Conservation (phyloP, 1,140 invertebrate species). For the Procambarus clarkii region DNA sequence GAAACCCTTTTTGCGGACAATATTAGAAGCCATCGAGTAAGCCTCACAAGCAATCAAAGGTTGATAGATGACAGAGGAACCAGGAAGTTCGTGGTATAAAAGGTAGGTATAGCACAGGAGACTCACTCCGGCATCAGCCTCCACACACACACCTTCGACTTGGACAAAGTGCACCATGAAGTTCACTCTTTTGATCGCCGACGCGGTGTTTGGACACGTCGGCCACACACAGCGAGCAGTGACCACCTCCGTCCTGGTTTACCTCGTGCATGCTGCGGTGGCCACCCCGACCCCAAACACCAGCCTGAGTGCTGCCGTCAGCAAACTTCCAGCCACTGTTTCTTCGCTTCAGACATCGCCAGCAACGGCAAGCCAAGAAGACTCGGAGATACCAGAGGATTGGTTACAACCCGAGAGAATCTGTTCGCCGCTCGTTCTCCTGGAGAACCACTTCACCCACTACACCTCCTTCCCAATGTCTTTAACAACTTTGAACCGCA, state of each 20-base stretch:
- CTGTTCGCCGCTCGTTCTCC: conserved; percentile 6
- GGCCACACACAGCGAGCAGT: background rate
- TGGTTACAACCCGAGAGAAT: conserved; percentile 34
- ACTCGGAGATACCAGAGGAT: background rate
- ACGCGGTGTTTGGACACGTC: background rate
- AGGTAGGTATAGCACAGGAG: background rate
- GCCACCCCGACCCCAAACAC: background rate
- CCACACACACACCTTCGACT: background rate
- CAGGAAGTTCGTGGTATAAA: background rate
- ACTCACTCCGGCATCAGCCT: background rate
- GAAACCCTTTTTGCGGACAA: too few relatives aligned
- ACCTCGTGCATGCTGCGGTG: background rate
- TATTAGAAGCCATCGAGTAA: too few relatives aligned
- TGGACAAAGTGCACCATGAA: background rate
- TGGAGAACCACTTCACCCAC: conserved; percentile 39
- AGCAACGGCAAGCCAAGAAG: background rate
- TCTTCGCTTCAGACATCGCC: background rate
- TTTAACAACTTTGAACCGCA: background rate
- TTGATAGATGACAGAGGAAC: background rate
- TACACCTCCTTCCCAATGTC: conserved; percentile 26
- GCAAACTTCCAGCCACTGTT: background rate
- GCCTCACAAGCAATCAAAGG: too few relatives aligned
- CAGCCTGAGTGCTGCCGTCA: background rate
- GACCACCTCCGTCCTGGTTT: background rate
- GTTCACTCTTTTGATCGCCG: background rate